Percentiles rank a stretch among this genome's conserved stretches.
These are phyloP conservation scores for Myotis planiceps DNA, from an alignment of 2,797 vertebrate genomes.

Conservation along the genomic window DNA sequence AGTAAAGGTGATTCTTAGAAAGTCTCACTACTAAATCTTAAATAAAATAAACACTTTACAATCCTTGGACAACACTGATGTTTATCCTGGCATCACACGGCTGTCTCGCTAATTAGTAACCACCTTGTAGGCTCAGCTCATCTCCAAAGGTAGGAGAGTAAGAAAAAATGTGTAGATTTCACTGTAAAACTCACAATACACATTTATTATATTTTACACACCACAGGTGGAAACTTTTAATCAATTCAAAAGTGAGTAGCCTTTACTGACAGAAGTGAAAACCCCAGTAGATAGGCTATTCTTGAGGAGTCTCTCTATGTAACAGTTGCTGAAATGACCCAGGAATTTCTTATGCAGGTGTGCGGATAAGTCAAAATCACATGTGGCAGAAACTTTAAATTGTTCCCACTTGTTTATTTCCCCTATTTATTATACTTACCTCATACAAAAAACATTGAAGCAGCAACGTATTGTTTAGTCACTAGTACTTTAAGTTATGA, in stretches of 20 bases:
- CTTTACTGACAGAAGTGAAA: constrained; percentile 31
- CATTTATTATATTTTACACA: constrained; percentile 25
- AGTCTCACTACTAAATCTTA: not conserved
- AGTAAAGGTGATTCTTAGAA: not conserved
- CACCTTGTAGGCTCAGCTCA: not conserved
- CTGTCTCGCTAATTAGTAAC: not conserved
- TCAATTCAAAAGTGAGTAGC: not conserved
- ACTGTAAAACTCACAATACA: constrained; percentile 30
- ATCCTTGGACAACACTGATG: not conserved
- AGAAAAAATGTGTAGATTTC: constrained; percentile 9
- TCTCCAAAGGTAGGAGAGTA: not conserved
- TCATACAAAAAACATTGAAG: not conserved
- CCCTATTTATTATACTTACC: not conserved
- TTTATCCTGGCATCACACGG: not conserved
- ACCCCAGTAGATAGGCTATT: not conserved
- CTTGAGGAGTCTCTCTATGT: not conserved
- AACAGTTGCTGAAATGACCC: not conserved
- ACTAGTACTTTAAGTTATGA: not conserved
- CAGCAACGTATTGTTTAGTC: not conserved
- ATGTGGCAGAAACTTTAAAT: not conserved
- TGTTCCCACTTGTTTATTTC: not conserved
- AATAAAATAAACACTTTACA: not conserved
- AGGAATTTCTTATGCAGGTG: not conserved
- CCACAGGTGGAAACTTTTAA: constrained; percentile 55
- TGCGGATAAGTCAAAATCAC: not conserved